These are phyloP conservation scores for Stenoptilia bipunctidactyla DNA, from an alignment of 2,888 invertebrate species.

Conservation along the genomic window DNA sequence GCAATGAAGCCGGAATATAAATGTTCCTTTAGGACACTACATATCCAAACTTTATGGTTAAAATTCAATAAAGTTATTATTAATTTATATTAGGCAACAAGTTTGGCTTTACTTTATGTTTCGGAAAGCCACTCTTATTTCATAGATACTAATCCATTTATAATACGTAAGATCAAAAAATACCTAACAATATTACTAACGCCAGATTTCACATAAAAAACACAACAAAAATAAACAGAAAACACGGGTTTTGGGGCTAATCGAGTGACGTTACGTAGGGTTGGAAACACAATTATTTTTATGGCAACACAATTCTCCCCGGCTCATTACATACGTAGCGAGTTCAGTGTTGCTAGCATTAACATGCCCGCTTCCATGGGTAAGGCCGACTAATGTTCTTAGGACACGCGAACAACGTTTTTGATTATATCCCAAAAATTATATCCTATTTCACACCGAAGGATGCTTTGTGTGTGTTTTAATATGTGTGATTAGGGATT, in stretches of 20 bases:
- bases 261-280: slow-evolving; percentile 42
- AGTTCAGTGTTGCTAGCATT: slow-evolving; percentile 60
- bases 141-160: too few species aligned
- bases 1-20: too few species aligned
- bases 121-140: too few species aligned
- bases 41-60: too few species aligned
- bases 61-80: too few species aligned
- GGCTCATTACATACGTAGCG: slow-evolving; percentile 68
- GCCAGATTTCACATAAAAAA: too few species aligned
- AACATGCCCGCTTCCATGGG: slow-evolving; percentile 50
- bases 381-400: slow-evolving; percentile 60
- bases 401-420: slow-evolving; percentile 65
- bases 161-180: too few species aligned
- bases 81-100: too few species aligned
- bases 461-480: slow-evolving; percentile 27
- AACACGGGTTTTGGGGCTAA: slow-evolving; percentile 24
- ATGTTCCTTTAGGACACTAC: too few species aligned
- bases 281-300: slow-evolving; percentile 66
- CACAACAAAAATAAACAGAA: slow-evolving; percentile 3
- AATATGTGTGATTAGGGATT: background rate
- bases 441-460: slow-evolving; percentile 67
- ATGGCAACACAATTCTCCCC: slow-evolving; percentile 69
- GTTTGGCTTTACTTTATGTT: too few species aligned
- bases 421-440: slow-evolving; percentile 68
- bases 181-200: too few species aligned